Conservation (phyloP, 1,140 invertebrate genomes). For the Popillia japonica region DNA sequence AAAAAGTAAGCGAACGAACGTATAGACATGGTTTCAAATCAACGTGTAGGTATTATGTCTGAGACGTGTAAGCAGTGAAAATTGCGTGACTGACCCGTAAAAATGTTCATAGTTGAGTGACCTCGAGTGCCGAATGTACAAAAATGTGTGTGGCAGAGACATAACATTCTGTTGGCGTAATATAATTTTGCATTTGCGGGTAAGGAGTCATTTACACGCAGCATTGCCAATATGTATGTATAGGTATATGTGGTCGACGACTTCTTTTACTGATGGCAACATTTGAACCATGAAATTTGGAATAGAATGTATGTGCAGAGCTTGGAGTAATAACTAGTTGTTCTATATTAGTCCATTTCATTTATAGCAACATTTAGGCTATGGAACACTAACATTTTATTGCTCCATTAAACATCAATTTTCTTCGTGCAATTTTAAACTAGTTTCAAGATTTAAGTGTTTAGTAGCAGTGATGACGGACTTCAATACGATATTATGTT, state of each 20-base stretch:
- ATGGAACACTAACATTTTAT: too few relatives aligned
- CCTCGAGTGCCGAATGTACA: slow-evolving; percentile 5
- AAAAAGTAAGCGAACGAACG: background rate
- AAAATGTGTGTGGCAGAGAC: background rate
- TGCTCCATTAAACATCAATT: too few relatives aligned
- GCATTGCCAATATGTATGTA: background rate
- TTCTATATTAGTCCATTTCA: too few relatives aligned
- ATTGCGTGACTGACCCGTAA: slow-evolving; percentile 32
- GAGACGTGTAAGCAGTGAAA: slow-evolving; percentile 9
- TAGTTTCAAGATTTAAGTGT: too few relatives aligned
- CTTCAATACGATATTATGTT: too few relatives aligned
- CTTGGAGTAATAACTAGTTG: too few relatives aligned
- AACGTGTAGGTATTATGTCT: slow-evolving; percentile 7
- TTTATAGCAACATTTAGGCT: too few relatives aligned
- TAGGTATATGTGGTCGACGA: background rate
- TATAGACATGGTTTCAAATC: background rate
- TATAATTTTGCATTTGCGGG: background rate
- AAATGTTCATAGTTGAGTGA: slow-evolving; percentile 28
- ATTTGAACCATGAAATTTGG: too few relatives aligned
- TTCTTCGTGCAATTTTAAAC: too few relatives aligned
- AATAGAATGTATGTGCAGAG: too few relatives aligned
- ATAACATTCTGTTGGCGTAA: background rate
- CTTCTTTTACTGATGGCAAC: background rate
- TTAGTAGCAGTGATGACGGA: too few relatives aligned
- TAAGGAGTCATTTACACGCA: background rate